Evolutionary conservation across 2,888 invertebrate genomes (phyloP).

Genomic region (Meiosimyza decipiens): DNA sequence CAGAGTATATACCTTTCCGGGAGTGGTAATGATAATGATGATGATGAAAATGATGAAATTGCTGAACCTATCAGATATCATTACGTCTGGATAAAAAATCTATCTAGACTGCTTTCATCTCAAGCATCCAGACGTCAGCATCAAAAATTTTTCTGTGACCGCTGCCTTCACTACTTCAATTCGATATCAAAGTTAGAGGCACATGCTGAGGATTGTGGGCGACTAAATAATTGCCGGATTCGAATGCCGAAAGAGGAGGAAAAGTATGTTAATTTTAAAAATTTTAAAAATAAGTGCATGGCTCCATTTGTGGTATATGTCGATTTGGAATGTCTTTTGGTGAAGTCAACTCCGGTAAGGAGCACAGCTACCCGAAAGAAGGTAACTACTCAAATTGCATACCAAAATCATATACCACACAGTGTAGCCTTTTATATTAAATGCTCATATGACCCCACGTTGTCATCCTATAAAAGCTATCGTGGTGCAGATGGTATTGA

Average conservation of each 20-base stretch:
- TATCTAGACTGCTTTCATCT: neutral
- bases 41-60: too few species aligned
- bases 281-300: neutral
- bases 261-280: neutral
- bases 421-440: neutral
- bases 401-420: conserved; percentile 1
- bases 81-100: neutral
- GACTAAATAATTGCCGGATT: neutral
- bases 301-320: conserved; percentile 1
- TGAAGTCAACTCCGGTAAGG: too few species aligned
- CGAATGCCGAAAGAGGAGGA: neutral
- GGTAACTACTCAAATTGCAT: neutral
- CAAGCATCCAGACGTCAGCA: too few species aligned
- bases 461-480: too few species aligned
- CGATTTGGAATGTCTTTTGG: neutral
- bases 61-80: neutral
- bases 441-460: neutral
- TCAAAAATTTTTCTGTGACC: neutral
- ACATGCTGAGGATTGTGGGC: neutral
- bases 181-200: neutral
- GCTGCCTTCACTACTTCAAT: neutral
- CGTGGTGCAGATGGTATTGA: too few species aligned
- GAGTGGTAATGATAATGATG: too few species aligned
- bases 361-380: too few species aligned
- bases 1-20: neutral